These are phyloP conservation scores for Hybognathus amarus DNA, from an alignment of 2,797 vertebrate genomes.

Conservation along the genomic window DNA sequence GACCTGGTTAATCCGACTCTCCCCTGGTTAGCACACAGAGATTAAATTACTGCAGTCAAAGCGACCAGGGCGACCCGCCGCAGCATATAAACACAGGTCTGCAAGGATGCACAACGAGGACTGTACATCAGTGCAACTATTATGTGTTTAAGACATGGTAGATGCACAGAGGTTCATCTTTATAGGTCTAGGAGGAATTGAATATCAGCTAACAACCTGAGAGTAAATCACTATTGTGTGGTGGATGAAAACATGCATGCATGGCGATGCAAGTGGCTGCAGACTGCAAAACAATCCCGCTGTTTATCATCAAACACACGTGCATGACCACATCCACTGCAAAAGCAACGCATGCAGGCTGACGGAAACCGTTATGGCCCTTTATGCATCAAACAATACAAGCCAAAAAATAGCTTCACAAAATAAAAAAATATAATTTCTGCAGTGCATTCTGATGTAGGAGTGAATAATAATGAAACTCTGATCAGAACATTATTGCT, in stretches of 20 bases:
- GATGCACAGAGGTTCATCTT: not conserved
- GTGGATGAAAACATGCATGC: not conserved
- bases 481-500: not conserved
- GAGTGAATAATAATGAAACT: not conserved
- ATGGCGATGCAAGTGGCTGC: conserved; percentile 1
- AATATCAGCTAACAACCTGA: not conserved
- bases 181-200: not conserved
- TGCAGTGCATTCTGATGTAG: not conserved
- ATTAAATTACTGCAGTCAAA: conserved; percentile 54
- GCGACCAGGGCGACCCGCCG: not conserved
- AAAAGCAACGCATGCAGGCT: not conserved
- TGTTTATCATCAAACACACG: conserved; percentile 11
- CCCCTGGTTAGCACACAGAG: conserved; percentile 28
- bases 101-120: too few species aligned
- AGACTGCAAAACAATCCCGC: not conserved
- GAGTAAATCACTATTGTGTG: not conserved
- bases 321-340: conserved; percentile 24
- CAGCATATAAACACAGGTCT: conserved; percentile 14
- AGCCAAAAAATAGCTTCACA: not conserved
- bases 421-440: not conserved
- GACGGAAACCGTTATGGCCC: not conserved
- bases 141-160: not conserved
- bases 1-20: conserved; percentile 57
- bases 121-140: not conserved
- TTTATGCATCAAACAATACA: not conserved